phyloP scores from a whole-genome alignment of 2,113 vertebrate species.

The Podarcis cretensis region DNA sequence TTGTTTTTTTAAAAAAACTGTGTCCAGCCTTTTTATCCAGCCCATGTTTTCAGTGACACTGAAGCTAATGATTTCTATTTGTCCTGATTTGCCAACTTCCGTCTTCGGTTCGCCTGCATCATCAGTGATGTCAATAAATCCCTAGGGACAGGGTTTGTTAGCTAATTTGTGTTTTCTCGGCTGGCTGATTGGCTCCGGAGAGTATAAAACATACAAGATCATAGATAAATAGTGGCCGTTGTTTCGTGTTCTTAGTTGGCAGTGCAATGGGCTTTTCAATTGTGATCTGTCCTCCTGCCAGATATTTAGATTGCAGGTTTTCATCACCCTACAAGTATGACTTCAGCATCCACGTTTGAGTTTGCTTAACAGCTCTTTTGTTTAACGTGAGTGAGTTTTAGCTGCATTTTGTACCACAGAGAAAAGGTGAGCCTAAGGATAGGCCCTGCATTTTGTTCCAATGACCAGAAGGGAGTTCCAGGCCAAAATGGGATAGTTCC shows the following conservation, averaged over 20 bases:
- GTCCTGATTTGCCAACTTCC: slow-evolving; percentile 11
- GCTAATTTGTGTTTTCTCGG: background rate
- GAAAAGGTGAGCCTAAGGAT: background rate
- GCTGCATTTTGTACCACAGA: background rate
- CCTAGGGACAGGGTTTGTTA: slow-evolving; percentile 26
- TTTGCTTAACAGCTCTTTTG: background rate
- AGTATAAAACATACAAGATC: background rate
- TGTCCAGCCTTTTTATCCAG: background rate
- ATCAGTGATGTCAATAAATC: slow-evolving; percentile 18
- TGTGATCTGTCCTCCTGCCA: slow-evolving; percentile 6
- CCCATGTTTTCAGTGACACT: background rate
- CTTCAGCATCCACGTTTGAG: slow-evolving; percentile 10
- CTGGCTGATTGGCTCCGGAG: background rate
- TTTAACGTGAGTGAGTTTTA: slow-evolving; percentile 13
- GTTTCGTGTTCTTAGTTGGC: slow-evolving; percentile 16
- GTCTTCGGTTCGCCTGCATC: slow-evolving; percentile 2
- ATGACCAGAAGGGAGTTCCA: background rate
- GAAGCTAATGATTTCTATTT: background rate
- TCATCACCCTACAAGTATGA: slow-evolving; percentile 14
- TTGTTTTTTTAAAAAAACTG: background rate
- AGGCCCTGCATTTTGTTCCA: background rate
- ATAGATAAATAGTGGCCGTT: slow-evolving; percentile 34
- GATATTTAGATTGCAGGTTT: slow-evolving; percentile 21
- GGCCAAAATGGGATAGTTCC: background rate
- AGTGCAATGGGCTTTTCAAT: slow-evolving; percentile 15